Evolutionary conservation across 2,888 invertebrate genomes (phyloP).

Genomic region (Mamestra brassicae): DNA sequence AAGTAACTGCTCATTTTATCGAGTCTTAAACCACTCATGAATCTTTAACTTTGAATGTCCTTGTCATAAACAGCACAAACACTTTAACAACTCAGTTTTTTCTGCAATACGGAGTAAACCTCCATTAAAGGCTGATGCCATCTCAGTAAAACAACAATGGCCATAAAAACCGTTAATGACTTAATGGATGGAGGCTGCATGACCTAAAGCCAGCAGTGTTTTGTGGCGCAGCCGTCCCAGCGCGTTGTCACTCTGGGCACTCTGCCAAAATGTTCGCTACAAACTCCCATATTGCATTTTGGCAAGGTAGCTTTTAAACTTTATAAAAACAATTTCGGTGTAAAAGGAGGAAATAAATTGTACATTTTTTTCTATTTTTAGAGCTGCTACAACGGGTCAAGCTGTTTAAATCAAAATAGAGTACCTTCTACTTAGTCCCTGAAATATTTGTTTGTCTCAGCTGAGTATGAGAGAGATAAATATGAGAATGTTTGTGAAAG

Average conservation of each 20-base stretch:
- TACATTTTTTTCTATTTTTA: conserved; percentile 31
- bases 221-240: conserved; percentile 44
- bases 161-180: conserved; percentile 61
- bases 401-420: conserved; percentile 39
- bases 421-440: conserved; percentile 15
- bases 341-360: conserved; percentile 32
- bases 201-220: conserved; percentile 60
- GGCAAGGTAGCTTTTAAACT: conserved; percentile 50
- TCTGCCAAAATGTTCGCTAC: conserved; percentile 54
- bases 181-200: conserved; percentile 58
- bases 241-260: conserved; percentile 53
- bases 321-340: conserved; percentile 45
- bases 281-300: conserved; percentile 55
- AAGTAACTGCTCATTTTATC: background rate
- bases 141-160: conserved; percentile 53
- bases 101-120: conserved; percentile 10
- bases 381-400: conserved; percentile 1
- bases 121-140: conserved; percentile 35
- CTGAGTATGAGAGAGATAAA: conserved; percentile 27
- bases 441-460: conserved; percentile 33
- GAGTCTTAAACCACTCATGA: background rate
- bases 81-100: conserved; percentile 17
- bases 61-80: conserved; percentile 12
- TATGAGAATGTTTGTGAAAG: conserved; percentile 36
- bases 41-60: background rate